Conservation (phyloP, 2,113 vertebrate genomes). For the Cyprinodon brontotheroides region DNA sequence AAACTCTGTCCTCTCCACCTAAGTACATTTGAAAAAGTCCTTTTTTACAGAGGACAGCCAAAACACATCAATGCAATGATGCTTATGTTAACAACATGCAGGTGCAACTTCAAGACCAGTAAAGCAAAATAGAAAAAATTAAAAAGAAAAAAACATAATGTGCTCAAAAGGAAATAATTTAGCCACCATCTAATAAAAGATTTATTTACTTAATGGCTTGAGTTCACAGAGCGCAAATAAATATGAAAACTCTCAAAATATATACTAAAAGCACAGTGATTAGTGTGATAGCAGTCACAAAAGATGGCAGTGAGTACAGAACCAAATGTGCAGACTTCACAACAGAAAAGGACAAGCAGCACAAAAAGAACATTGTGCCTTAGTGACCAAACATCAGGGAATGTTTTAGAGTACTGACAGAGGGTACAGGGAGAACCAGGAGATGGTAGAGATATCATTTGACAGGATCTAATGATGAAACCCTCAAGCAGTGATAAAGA, state of each 20-base stretch:
- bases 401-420: background rate
- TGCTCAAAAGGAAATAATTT: background rate
- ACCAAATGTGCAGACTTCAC: constrained; percentile 5
- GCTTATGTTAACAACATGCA: background rate
- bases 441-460: constrained; percentile 32
- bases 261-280: constrained; percentile 20
- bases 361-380: constrained; percentile 9
- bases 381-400: background rate
- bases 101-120: background rate
- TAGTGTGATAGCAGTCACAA: constrained; percentile 5
- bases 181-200: constrained; percentile 1
- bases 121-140: background rate
- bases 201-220: constrained; percentile 3
- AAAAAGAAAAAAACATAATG: background rate
- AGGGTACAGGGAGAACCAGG: constrained; percentile 41
- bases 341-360: constrained; percentile 1
- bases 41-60: background rate
- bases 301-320: constrained; percentile 14
- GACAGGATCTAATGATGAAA: constrained; percentile 38
- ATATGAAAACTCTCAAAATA: constrained; percentile 14
- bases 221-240: constrained; percentile 18
- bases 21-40: constrained; percentile 3
- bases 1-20: background rate
- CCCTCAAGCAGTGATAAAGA: constrained; percentile 2
- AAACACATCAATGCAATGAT: too few relatives aligned